These are phyloP conservation scores for Gymnorhina tibicen DNA, from an alignment of 2,113 vertebrate genomes.

Conservation along the genomic window DNA sequence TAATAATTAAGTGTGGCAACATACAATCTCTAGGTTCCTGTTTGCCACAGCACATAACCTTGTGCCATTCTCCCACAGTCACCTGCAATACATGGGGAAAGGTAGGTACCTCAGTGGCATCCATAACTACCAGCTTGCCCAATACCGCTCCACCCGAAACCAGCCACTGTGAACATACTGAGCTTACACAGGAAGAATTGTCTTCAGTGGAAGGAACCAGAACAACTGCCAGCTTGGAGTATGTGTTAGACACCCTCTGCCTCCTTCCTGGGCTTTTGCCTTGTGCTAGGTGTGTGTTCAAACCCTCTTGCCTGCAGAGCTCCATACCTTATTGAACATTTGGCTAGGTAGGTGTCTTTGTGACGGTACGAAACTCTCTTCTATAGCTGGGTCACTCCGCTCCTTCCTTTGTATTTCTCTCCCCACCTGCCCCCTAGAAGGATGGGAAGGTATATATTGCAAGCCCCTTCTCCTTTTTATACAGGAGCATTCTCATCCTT, in stretches of 20 bases:
- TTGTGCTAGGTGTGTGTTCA: not conserved
- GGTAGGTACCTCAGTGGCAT: conserved; percentile 35
- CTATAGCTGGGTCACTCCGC: not conserved
- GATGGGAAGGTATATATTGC: not conserved
- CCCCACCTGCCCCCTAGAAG: not conserved
- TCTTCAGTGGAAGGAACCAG: not conserved
- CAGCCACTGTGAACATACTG: not conserved
- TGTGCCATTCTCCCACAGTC: conserved; percentile 20
- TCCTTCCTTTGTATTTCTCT: not conserved
- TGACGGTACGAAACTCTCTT: not conserved
- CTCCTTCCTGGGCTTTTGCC: not conserved
- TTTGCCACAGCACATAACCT: conserved; percentile 17
- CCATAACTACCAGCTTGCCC: conserved; percentile 27
- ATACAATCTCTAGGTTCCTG: conserved; percentile 46
- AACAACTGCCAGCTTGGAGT: not conserved
- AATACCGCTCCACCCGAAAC: not conserved
- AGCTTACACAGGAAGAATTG: not conserved
- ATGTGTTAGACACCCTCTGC: fast-evolving
- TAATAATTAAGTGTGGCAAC: conserved; percentile 30
- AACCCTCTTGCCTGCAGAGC: not conserved
- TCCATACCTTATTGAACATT: not conserved
- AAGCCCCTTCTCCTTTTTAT: not conserved
- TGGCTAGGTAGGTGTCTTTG: not conserved
- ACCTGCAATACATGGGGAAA: not conserved
- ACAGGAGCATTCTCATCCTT: not conserved